A percentile compares a stretch with the other conserved stretches of the same genome.
phyloP scores from a whole-genome alignment of 1,140 invertebrate species.

The Dreissena rostriformis region DNA sequence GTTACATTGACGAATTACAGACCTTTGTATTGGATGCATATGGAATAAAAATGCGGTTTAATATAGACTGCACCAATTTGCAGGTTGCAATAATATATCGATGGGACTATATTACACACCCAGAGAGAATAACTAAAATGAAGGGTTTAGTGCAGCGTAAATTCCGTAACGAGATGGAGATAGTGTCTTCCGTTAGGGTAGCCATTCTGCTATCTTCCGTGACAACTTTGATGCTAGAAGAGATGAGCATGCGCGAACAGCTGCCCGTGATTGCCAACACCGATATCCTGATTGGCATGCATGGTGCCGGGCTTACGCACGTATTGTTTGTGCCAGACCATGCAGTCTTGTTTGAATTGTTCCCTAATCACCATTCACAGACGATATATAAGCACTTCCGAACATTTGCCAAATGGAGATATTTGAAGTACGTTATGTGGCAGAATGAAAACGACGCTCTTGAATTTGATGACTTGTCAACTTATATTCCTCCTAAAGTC shows the following conservation, averaged over 20 bases:
- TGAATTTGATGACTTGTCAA: slow-evolving; percentile 34
- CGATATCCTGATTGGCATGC: slow-evolving; percentile 97
- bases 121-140: slow-evolving; percentile 68
- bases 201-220: slow-evolving; percentile 52
- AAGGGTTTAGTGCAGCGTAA: slow-evolving; percentile 65
- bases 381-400: slow-evolving; percentile 61
- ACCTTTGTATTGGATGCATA: slow-evolving; percentile 71
- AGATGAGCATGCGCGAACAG: slow-evolving; percentile 68
- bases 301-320: slow-evolving; percentile 97
- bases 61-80: slow-evolving; percentile 65
- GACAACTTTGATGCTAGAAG: slow-evolving; percentile 65
- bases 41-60: slow-evolving; percentile 31
- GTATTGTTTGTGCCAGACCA: slow-evolving; percentile 96
- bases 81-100: slow-evolving; percentile 75
- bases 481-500: slow-evolving; percentile 22
- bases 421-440: slow-evolving; percentile 43
- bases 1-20: slow-evolving; percentile 73
- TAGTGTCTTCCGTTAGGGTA: slow-evolving; percentile 53
- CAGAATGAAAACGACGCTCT: slow-evolving; percentile 20
- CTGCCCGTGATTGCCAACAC: slow-evolving; percentile 84
- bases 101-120: slow-evolving; percentile 74
- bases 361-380: slow-evolving; percentile 71
- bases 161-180: slow-evolving; percentile 73
- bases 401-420: slow-evolving; percentile 37
- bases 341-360: slow-evolving; percentile 97